Evolutionary conservation across 1,140 invertebrate species (phyloP).

Genomic region (Lerema accius): DNA sequence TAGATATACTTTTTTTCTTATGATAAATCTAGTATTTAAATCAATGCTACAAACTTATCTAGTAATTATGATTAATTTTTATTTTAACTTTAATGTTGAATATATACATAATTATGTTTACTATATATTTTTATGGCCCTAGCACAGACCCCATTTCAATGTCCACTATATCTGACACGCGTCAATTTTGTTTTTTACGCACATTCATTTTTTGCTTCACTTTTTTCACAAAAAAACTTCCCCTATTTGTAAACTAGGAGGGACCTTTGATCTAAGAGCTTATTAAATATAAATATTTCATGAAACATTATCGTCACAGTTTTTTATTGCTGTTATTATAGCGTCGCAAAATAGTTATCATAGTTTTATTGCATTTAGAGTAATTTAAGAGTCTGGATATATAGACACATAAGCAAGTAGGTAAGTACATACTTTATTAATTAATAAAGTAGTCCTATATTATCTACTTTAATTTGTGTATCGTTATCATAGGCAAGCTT

Average conservation of each 20-base stretch:
- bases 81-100: not conserved
- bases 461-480: no score
- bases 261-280: constrained; percentile 78
- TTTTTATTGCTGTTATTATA: constrained; percentile 42
- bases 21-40: no score
- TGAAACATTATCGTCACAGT: constrained; percentile 56
- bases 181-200: constrained; percentile 51
- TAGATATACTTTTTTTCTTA: no score
- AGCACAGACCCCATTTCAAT: constrained; percentile 37
- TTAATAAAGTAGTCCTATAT: no score
- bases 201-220: constrained; percentile 48
- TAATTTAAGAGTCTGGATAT: no score
- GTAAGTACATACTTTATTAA: no score
- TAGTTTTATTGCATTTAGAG: constrained; percentile 26
- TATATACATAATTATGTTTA: not conserved
- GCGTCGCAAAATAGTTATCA: constrained; percentile 32
- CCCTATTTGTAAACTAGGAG: constrained; percentile 73
- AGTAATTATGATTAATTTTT: no score
- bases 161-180: constrained; percentile 53
- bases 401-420: no score
- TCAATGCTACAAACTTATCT: no score
- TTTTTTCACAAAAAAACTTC: constrained; percentile 60
- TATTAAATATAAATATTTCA: constrained; percentile 82
- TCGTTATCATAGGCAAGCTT: no score
- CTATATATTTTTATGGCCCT: constrained; percentile 4